phyloP scores from a whole-genome alignment of 1,140 invertebrate genomes.

The Pogonomyrmex californicus region DNA sequence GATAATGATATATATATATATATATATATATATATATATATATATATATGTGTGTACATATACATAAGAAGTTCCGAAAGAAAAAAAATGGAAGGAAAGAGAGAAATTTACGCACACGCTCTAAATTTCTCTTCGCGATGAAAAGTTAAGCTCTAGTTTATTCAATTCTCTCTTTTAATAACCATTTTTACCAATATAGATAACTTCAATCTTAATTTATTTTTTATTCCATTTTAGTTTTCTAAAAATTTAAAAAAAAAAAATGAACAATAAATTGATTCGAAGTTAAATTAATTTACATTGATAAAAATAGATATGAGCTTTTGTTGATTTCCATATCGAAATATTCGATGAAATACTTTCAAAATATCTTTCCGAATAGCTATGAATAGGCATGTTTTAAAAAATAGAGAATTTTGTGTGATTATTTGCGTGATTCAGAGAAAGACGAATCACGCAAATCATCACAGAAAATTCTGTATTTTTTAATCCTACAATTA shows the following conservation, averaged over 20 bases:
- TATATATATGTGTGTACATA: too few species aligned
- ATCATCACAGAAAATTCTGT: background rate
- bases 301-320: too few species aligned
- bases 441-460: background rate
- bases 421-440: background rate
- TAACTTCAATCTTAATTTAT: too few species aligned
- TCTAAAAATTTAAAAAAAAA: too few species aligned
- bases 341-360: background rate
- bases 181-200: background rate
- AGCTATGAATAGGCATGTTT: background rate
- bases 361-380: background rate
- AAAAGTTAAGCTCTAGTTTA: background rate
- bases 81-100: background rate
- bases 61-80: background rate
- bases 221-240: too few species aligned
- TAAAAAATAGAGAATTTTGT: background rate
- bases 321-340: background rate
- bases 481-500: background rate
- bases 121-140: slow-evolving; percentile 18
- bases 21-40: slow-evolving; percentile 1
- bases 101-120: slow-evolving; percentile 13
- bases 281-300: too few species aligned
- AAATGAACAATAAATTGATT: too few species aligned
- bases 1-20: slow-evolving; percentile 29
- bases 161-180: background rate